phyloP scores from a whole-genome alignment of 2,888 invertebrate species.

The Panorpa germanica region DNA sequence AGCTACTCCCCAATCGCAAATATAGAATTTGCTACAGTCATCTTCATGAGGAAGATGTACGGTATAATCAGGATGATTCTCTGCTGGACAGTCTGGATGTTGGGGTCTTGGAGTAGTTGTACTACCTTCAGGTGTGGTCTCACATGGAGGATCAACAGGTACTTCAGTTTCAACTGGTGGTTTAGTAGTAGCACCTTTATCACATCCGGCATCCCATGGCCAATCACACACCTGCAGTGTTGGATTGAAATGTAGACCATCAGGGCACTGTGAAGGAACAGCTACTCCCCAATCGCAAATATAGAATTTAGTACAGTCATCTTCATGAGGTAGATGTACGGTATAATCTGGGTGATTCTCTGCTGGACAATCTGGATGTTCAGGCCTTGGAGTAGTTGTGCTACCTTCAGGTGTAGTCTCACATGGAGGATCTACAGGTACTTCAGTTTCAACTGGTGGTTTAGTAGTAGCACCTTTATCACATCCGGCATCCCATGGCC shows the following conservation, averaged over 20 bases:
- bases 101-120: conserved; percentile 7
- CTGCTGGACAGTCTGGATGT: conserved; percentile 6
- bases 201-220: conserved; percentile 15
- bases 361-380: conserved; percentile 6
- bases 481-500: conserved; percentile 15
- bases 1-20: conserved; percentile 16
- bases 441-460: conserved; percentile 3
- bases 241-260: conserved; percentile 15
- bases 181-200: conserved; percentile 1
- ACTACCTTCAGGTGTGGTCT: conserved; percentile 3
- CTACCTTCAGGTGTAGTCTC: conserved; percentile 1
- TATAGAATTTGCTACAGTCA: conserved; percentile 19
- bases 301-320: conserved; percentile 19
- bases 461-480: conserved; percentile 1
- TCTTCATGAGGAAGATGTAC: conserved; percentile 17
- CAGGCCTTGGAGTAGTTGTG: conserved; percentile 8
- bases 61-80: too few species aligned
- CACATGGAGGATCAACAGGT: neutral
- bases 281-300: conserved; percentile 16
- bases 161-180: conserved; percentile 3
- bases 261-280: conserved; percentile 15
- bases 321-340: conserved; percentile 18
- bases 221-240: conserved; percentile 15
- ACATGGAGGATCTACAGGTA: neutral
- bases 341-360: too few species aligned